Evolutionary conservation across 1,140 invertebrate species (phyloP).

Genomic region (Achatina immaculata): DNA sequence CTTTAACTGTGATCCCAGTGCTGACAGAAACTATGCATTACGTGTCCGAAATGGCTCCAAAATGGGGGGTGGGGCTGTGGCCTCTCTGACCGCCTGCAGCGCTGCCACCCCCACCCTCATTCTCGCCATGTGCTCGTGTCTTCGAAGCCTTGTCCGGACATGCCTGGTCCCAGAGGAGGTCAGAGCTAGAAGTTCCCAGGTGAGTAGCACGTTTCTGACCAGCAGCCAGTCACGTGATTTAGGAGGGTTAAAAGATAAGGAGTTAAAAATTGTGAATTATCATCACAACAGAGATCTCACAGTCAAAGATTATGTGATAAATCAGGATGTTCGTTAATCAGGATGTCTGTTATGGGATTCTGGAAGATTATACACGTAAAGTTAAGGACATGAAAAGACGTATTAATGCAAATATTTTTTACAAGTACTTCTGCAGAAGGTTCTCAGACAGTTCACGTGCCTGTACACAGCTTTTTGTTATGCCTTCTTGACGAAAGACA

Average conservation of each 20-base stretch:
- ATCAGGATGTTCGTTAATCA: no score
- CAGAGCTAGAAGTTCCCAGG: background rate
- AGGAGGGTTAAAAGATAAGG: background rate
- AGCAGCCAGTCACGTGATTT: background rate
- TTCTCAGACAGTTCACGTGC: no score
- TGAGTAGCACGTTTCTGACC: background rate
- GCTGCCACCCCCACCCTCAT: background rate
- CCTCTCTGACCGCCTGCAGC: background rate
- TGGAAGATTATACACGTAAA: no score
- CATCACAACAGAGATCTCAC: no score
- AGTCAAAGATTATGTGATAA: no score
- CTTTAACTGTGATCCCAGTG: background rate
- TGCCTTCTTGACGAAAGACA: no score
- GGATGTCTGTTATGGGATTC: no score
- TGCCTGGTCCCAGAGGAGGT: slow-evolving; percentile 19
- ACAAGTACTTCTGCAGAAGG: no score
- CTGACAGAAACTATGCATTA: background rate
- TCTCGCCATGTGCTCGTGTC: background rate
- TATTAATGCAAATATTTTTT: no score
- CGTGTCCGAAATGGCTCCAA: background rate
- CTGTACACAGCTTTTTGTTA: no score
- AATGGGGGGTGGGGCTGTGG: slow-evolving; percentile 28
- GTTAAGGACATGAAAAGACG: no score
- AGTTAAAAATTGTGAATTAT: slow-evolving; percentile 17
- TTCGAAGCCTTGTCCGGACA: background rate